These are phyloP conservation scores for Iguana delicatissima DNA, from an alignment of 2,797 vertebrate species.

Conservation along the genomic window DNA sequence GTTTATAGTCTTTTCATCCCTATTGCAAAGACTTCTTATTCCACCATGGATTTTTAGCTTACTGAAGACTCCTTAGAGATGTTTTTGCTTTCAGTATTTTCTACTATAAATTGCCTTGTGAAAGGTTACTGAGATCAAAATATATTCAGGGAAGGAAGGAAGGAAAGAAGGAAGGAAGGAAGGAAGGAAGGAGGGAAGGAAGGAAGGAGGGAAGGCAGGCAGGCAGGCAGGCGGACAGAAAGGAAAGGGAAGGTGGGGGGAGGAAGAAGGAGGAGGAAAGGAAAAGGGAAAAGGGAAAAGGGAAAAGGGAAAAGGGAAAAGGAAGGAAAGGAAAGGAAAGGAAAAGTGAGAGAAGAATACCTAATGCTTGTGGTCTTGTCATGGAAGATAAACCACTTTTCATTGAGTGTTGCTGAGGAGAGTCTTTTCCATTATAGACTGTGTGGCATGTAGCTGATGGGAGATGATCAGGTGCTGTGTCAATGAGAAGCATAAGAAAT, in stretches of 20 bases:
- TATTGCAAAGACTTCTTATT: not conserved
- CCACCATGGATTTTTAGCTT: not conserved
- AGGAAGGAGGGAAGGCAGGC: not conserved
- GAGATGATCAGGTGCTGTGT: conserved; percentile 63
- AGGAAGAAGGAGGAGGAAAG: not conserved
- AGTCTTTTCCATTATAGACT: conserved; percentile 79
- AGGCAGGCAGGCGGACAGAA: too few species aligned
- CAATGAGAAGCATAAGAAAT: conserved; percentile 49
- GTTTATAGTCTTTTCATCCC: too few species aligned
- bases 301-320: not conserved
- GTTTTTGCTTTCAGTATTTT: not conserved
- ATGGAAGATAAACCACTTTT: conserved; percentile 69
- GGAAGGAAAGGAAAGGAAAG: not conserved
- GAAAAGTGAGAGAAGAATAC: conserved; percentile 55
- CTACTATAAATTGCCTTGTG: not conserved
- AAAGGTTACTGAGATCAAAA: too few species aligned
- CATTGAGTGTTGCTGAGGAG: conserved; percentile 73
- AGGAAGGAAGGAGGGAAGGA: too few species aligned
- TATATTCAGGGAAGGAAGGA: not conserved
- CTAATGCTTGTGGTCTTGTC: conserved; percentile 76
- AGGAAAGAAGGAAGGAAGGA: not conserved
- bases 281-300: not conserved
- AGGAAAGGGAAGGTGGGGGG: too few species aligned
- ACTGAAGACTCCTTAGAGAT: not conserved
- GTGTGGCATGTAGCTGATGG: conserved; percentile 49